Evolutionary conservation across 1,140 invertebrate species (phyloP), one percentile per base, ranked within the genome.

Genomic region (Drosophila novamexicana): DNA sequence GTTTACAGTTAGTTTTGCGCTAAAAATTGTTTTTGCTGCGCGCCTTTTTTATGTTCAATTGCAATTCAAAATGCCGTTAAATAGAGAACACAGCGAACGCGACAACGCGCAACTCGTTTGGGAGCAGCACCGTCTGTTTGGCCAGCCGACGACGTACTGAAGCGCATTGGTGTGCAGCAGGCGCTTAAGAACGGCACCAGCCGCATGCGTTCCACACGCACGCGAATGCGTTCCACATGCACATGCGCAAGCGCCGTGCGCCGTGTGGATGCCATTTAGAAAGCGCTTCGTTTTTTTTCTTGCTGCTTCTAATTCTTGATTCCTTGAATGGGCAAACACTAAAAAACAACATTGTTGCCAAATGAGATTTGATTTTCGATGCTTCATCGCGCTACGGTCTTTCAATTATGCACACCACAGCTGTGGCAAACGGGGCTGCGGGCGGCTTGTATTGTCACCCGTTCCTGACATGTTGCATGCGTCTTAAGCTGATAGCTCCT

Each of bases 391-490:
- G 75, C 70, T 75, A 68, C 52, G 44, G 66, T 36, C 64, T 67
- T 85, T 84, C 78, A 85, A 84, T 84, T 84, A 84, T 84, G 77
- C 82, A 86, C 45, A 49, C 9, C 45, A 75, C 81, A 85, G 67
- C 75, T 81, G 75, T 52, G 52, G 44, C 71, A 74, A 63, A 54
- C 18, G 47, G 50, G 37, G 2, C 22, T 5, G 22, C 22, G 22
- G 39, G 45, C 8, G 8, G 45, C 5, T 1, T 1, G 7, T 6
- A 42, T 0, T 29, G 14, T 18, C 45, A 54, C 22, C 9, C 47
- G 14, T 29, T 29, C 22, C 22, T 40, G 54, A 16, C 44, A 53
- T 68, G 63, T 69, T 75, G 61, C 66, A 52, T 53, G 49, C 76
- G 40, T 77, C 72, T 67, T 80, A 83, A 82, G 67, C 65, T 47